These are phyloP conservation scores for Silurus lanzhouensis DNA, from an alignment of 2,797 vertebrate species.

Conservation along the genomic window DNA sequence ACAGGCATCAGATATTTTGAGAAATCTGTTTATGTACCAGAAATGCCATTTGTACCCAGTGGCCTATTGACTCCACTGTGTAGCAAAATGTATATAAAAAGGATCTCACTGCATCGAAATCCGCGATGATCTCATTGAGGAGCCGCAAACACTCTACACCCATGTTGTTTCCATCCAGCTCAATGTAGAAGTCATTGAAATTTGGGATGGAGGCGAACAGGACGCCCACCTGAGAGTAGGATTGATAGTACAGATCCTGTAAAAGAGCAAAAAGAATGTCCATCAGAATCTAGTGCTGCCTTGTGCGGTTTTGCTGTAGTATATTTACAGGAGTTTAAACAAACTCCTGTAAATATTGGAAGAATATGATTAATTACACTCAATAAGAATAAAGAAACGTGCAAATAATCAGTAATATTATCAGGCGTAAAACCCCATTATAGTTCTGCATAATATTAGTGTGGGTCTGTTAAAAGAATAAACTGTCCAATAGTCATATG, in stretches of 20 bases:
- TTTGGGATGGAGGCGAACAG: slow-evolving; percentile 90
- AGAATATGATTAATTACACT: not conserved
- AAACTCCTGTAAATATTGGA: too few species aligned
- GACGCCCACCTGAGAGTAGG: slow-evolving; percentile 88
- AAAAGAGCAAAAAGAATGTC: slow-evolving; percentile 38
- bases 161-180: slow-evolving; percentile 92
- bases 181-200: slow-evolving; percentile 92
- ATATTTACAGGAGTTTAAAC: not conserved
- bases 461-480: not conserved
- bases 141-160: slow-evolving; percentile 89
- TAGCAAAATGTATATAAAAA: not conserved
- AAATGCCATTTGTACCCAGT: not conserved
- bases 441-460: not conserved
- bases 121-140: slow-evolving; percentile 89
- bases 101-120: slow-evolving; percentile 85
- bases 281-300: not conserved
- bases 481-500: not conserved
- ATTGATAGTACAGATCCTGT: slow-evolving; percentile 90
- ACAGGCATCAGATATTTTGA: not conserved
- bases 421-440: not conserved
- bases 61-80: not conserved
- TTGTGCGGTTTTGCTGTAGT: not conserved
- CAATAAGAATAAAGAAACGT: not conserved
- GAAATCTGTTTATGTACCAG: not conserved
- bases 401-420: not conserved